Base-by-base conservation (phyloP, 2,888 invertebrate species). In the Tridacna crocea region DNA sequence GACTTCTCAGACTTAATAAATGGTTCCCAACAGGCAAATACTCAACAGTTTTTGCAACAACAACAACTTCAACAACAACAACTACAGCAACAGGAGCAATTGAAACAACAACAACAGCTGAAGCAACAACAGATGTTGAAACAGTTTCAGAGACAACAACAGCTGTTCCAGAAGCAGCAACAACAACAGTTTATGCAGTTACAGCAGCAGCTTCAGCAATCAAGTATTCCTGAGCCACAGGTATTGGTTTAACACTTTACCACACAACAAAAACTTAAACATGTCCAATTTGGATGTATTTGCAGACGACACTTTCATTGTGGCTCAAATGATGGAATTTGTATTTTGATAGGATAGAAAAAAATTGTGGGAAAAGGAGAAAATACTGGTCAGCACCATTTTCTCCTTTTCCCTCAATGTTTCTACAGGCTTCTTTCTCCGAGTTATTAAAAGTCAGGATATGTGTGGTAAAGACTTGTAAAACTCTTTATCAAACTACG, bases 141-240 rank as follows among this genome's bases (percentile, higher is more conserved):
- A 66, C 80, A 83, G 66, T 70, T 79, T 4, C 85, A 84, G 26
- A 76, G 83, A 74, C 89, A 88, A 75, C 88, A 88, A 63, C 88
- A 88, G 61, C 85, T 82, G 48, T 82, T 85, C 58, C 84, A 83
- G 65, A 65, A 80, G n/a, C 87, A 88, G 70, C 82, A 86, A 70
- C 88, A 89, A 77, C 80, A 84, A 63, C 88, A 90, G 77, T 68
- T 88, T 51, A 82, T 87, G 78, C 86, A 88, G 77, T 72, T 78
- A 22, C 78, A 78, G 27, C 77, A 77, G 48, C 76, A 76, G 24
- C 24, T 68, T 47, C 70, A 70, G 58, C 55, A 68, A 13, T 12
- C 58, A 0, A 36, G 76, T 27, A 82, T 90, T 80, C 72, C 79
- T 22, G 85, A 88, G 24, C 72, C 89, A 47, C 89, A 90, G 84